A percentile compares a stretch with the other conserved stretches of the same genome.
phyloP scores from a whole-genome alignment of 2,888 invertebrate genomes.

The Drosophila anomalipes region DNA sequence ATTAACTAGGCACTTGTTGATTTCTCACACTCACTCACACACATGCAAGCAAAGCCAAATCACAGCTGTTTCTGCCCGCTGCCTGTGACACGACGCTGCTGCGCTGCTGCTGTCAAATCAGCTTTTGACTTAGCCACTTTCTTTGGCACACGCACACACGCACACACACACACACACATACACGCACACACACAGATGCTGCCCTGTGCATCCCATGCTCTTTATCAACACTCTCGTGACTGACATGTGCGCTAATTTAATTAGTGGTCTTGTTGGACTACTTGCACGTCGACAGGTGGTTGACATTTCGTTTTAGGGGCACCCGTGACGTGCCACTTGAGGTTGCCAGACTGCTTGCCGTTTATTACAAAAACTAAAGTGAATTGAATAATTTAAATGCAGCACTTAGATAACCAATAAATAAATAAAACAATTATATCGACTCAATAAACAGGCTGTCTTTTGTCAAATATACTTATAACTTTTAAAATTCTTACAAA shows the following conservation, averaged over 20 bases:
- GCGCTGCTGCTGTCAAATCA: constrained; percentile 15
- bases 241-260: constrained; percentile 75
- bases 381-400: neutral
- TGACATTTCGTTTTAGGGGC: constrained; percentile 59
- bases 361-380: neutral
- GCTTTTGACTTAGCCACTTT: constrained; percentile 30
- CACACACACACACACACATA: constrained; percentile 1
- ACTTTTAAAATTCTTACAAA: neutral
- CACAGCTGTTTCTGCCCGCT: constrained; percentile 62
- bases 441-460: neutral
- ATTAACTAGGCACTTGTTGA: constrained; percentile 71
- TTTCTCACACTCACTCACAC: constrained; percentile 46
- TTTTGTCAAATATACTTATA: neutral
- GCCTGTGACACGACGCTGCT: constrained; percentile 35
- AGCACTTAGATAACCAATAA: neutral
- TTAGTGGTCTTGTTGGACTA: constrained; percentile 62
- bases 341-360: constrained; percentile 20
- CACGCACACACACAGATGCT: constrained; percentile 1
- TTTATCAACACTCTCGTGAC: constrained; percentile 39
- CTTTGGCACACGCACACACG: constrained; percentile 11
- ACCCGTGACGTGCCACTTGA: constrained; percentile 12
- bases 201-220: constrained; percentile 13
- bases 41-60: constrained; percentile 16
- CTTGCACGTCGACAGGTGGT: constrained; percentile 73
- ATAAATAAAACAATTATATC: neutral